Percentiles rank a stretch among this genome's conserved stretches.
Conservation (phyloP, 2,113 vertebrate species). For the Dunckerocampus dactyliophorus region DNA sequence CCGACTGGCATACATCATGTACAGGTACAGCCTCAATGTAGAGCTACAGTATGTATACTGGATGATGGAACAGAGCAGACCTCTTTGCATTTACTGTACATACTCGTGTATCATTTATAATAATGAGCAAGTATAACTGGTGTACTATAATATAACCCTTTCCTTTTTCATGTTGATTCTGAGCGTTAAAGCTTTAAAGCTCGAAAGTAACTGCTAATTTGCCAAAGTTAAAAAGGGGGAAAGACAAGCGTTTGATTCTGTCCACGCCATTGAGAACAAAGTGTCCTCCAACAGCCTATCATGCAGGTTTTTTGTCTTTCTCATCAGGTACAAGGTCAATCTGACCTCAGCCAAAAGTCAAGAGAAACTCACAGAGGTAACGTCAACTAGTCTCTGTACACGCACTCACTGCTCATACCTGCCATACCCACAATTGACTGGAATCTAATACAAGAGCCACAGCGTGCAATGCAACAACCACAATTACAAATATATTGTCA, state of each 20-base stretch:
- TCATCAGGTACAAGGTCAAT: slow-evolving; percentile 83
- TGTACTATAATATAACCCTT: neutral
- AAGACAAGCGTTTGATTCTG: slow-evolving; percentile 1
- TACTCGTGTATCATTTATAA: slow-evolving; percentile 47
- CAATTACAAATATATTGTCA: too few relatives aligned
- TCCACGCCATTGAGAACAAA: neutral
- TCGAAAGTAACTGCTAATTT: slow-evolving; percentile 10
- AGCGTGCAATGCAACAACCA: too few relatives aligned
- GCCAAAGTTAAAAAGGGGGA: slow-evolving; percentile 12
- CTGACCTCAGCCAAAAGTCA: slow-evolving; percentile 83
- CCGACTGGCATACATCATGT: slow-evolving; percentile 87
- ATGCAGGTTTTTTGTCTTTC: slow-evolving; percentile 13
- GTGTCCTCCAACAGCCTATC: neutral
- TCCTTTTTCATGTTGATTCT: slow-evolving; percentile 13
- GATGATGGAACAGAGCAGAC: slow-evolving; percentile 16
- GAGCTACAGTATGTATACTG: neutral
- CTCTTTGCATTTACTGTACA: slow-evolving; percentile 15
- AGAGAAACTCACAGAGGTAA: slow-evolving; percentile 77
- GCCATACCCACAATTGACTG: too few relatives aligned
- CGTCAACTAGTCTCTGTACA: neutral
- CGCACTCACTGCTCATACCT: neutral
- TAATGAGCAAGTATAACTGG: slow-evolving; percentile 23
- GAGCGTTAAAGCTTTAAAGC: slow-evolving; percentile 10
- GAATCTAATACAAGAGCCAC: too few relatives aligned
- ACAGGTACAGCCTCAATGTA: slow-evolving; percentile 73